phyloP scores from a whole-genome alignment of 2,888 invertebrate species.

The Ramazzottius varieornatus region DNA sequence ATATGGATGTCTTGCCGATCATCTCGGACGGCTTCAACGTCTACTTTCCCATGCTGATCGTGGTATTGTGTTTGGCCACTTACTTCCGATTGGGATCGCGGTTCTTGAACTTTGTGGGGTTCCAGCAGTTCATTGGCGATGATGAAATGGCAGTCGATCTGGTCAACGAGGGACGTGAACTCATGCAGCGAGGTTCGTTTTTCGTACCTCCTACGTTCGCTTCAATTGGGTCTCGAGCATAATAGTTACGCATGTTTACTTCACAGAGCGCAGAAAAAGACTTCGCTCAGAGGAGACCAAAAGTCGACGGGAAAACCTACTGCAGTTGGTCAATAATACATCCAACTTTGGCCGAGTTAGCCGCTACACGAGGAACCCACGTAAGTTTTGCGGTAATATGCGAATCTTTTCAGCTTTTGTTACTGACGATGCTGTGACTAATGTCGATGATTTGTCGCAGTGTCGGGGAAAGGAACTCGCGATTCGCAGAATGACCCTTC shows the following conservation, averaged over 20 bases:
- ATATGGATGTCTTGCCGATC: constrained; percentile 89
- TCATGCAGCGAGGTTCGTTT: constrained; percentile 50
- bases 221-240: neutral
- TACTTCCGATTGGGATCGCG: constrained; percentile 77
- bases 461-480: neutral
- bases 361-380: neutral
- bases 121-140: constrained; percentile 86
- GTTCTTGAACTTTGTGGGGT: constrained; percentile 61
- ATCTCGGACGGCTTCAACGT: constrained; percentile 94
- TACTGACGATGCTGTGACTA: neutral
- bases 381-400: neutral
- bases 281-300: constrained; percentile 39
- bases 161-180: constrained; percentile 70
- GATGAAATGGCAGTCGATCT: constrained; percentile 75
- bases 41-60: constrained; percentile 89
- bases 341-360: constrained; percentile 2
- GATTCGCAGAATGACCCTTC: neutral
- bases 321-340: neutral
- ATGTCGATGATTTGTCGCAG: neutral
- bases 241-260: too few species aligned
- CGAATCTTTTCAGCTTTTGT: neutral
- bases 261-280: constrained; percentile 18
- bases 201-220: neutral
- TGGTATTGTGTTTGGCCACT: constrained; percentile 68
- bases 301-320: constrained; percentile 40